phyloP scores from a whole-genome alignment of 2,113 vertebrate species.

The Antechinus flavipes region DNA sequence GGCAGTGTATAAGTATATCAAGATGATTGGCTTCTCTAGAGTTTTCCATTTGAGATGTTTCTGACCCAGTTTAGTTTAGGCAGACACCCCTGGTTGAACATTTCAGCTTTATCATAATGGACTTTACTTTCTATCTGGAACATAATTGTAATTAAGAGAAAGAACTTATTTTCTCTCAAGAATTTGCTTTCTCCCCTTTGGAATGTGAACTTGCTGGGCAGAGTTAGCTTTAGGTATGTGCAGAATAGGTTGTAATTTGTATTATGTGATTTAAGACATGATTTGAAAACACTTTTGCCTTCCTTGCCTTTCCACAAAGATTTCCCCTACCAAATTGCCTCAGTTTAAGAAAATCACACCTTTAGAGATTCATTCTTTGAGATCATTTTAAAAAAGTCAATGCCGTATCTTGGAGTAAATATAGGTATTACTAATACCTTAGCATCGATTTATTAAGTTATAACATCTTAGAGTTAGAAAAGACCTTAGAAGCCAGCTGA shows the following conservation, averaged over 20 bases:
- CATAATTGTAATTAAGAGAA: not conserved
- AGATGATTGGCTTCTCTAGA: slow-evolving; percentile 4
- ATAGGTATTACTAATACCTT: not conserved
- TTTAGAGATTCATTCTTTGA: not conserved
- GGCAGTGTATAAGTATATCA: not conserved
- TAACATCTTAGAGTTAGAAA: not conserved
- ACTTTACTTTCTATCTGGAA: not conserved
- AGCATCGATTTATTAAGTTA: not conserved
- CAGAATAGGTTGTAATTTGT: not conserved
- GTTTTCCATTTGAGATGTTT: slow-evolving; percentile 42
- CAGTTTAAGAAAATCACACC: not conserved
- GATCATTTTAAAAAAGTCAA: not conserved
- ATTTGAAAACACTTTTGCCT: not conserved
- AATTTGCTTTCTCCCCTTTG: not conserved
- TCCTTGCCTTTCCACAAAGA: not conserved
- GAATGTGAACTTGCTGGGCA: not conserved
- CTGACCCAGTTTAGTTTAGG: slow-evolving; percentile 52
- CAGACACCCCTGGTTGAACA: not conserved
- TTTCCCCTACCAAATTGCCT: not conserved
- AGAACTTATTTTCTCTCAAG: not conserved
- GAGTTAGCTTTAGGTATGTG: not conserved
- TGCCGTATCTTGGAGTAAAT: not conserved
- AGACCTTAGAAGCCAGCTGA: not conserved
- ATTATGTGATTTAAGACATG: not conserved
- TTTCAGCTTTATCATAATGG: not conserved